Conservation (phyloP, 1,140 invertebrate species). For the Coelopa frigida region DNA sequence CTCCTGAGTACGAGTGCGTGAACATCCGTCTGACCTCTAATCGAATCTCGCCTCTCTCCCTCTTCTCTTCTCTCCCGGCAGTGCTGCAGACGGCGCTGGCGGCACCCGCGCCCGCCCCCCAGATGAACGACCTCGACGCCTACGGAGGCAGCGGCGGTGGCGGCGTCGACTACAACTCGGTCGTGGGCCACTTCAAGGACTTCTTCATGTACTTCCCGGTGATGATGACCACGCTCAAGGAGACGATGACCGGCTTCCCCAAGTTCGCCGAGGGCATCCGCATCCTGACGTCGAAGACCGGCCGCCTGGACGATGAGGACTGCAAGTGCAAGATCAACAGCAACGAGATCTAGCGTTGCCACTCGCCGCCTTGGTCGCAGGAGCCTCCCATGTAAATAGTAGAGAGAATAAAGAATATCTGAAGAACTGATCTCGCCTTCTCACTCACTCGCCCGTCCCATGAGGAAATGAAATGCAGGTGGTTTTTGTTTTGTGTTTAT, state of each 20-base stretch:
- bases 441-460: too few relatives aligned
- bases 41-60: too few relatives aligned
- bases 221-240: constrained; percentile 39
- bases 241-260: constrained; percentile 38
- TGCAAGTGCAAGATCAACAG: constrained; percentile 34
- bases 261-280: constrained; percentile 38
- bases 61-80: too few relatives aligned
- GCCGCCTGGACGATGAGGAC: constrained; percentile 20
- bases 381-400: too few relatives aligned
- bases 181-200: constrained; percentile 38
- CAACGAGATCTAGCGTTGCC: constrained; percentile 25
- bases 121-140: constrained; percentile 8
- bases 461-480: too few relatives aligned
- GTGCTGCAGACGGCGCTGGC: too few relatives aligned
- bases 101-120: neutral
- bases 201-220: constrained; percentile 41
- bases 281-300: constrained; percentile 25
- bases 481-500: too few relatives aligned
- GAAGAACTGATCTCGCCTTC: too few relatives aligned
- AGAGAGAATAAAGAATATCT: too few relatives aligned
- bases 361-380: too few relatives aligned
- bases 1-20: too few relatives aligned
- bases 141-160: neutral
- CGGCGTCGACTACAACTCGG: constrained; percentile 31
- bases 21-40: too few relatives aligned